Conservation (phyloP, 2,113 vertebrate species). For the Misgurnus mizolepis region DNA sequence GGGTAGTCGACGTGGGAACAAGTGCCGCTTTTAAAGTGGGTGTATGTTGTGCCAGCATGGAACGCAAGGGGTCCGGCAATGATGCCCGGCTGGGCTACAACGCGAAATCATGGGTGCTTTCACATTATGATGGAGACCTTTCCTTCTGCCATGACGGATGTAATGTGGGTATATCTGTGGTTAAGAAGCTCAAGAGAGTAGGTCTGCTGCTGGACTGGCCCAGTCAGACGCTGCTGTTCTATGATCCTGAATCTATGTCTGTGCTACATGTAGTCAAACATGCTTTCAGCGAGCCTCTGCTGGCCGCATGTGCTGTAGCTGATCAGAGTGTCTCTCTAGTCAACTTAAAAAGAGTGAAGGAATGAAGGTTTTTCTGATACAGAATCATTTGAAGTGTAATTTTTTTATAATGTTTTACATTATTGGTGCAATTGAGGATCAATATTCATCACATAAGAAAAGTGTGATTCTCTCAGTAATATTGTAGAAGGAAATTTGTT, state of each 20-base stretch:
- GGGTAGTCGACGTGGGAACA: slow-evolving; percentile 81
- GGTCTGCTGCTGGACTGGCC: slow-evolving; percentile 86
- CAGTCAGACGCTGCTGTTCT: slow-evolving; percentile 84
- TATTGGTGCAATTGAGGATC: not conserved
- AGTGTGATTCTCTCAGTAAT: not conserved
- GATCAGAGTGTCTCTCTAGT: slow-evolving; percentile 80
- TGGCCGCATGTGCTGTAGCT: slow-evolving; percentile 83
- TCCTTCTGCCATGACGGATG: slow-evolving; percentile 80
- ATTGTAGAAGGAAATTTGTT: not conserved
- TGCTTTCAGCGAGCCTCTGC: slow-evolving; percentile 74
- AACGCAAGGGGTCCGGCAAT: slow-evolving; percentile 81
- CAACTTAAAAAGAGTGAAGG: slow-evolving; percentile 53
- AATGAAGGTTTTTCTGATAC: not conserved
- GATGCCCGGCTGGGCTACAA: slow-evolving; percentile 86
- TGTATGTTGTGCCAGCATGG: slow-evolving; percentile 82
- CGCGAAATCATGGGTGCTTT: slow-evolving; percentile 87
- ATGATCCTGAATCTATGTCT: slow-evolving; percentile 73
- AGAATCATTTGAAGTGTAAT: not conserved
- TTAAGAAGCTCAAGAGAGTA: slow-evolving; percentile 73
- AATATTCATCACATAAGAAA: not conserved
- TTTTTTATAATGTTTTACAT: not conserved
- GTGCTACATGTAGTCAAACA: slow-evolving; percentile 76
- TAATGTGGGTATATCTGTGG: slow-evolving; percentile 70
- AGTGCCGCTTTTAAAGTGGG: slow-evolving; percentile 91
- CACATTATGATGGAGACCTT: slow-evolving; percentile 83